Conservation (phyloP, 2,888 invertebrate genomes). For the Xestia c-nigrum region DNA sequence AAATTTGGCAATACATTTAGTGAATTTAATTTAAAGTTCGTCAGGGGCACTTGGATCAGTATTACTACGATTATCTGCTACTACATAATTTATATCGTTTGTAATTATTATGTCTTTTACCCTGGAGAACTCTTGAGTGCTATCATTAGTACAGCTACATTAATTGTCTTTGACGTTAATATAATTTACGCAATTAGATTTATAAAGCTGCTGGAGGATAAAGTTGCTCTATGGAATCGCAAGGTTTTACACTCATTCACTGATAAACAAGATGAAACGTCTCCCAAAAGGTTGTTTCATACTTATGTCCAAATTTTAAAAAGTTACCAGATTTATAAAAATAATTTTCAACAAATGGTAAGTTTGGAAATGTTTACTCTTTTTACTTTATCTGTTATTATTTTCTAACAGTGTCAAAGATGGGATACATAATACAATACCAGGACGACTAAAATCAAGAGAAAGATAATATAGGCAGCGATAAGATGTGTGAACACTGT, state of each 20-base stretch:
- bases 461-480: too few relatives aligned
- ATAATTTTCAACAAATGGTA: neutral
- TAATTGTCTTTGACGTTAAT: neutral
- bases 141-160: neutral
- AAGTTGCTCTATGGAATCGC: constrained; percentile 4
- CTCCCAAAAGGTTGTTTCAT: neutral
- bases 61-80: neutral
- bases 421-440: too few relatives aligned
- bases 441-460: too few relatives aligned
- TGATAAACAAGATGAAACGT: neutral
- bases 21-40: neutral
- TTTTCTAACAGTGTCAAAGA: too few relatives aligned
- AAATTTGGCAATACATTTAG: neutral
- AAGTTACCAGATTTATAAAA: constrained; percentile 11
- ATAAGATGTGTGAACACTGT: too few relatives aligned
- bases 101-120: neutral
- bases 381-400: too few relatives aligned
- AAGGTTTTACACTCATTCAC: neutral
- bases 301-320: constrained; percentile 10
- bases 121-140: rapidly evolving
- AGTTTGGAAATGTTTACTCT: neutral
- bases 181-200: neutral
- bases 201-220: constrained; percentile 2
- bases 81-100: neutral
- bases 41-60: constrained; percentile 7